Evolutionary conservation across 2,888 invertebrate species (phyloP).

Genomic region (Polylopha cassiicola): DNA sequence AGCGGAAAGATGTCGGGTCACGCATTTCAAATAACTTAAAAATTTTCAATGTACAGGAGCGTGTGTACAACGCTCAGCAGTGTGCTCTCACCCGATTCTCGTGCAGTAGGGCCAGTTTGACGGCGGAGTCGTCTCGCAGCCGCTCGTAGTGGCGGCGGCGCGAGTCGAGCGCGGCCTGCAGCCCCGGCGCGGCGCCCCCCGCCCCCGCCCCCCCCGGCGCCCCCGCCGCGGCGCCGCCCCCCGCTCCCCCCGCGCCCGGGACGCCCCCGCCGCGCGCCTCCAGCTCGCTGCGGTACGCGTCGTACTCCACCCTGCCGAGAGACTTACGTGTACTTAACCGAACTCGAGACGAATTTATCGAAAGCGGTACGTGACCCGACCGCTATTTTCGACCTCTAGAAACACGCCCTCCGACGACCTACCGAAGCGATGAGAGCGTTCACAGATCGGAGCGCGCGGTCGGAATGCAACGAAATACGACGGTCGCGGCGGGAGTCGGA

Average conservation of each 20-base stretch:
- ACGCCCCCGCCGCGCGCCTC: conserved; percentile 83
- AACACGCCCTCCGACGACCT: too few species aligned
- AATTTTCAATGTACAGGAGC: background rate
- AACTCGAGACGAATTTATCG: too few species aligned
- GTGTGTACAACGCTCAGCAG: background rate
- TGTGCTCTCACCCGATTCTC: conserved; percentile 89
- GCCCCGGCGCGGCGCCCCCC: conserved; percentile 81
- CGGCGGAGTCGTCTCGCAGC: conserved; percentile 93
- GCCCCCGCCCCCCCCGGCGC: conserved; percentile 84
- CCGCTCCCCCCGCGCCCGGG: conserved; percentile 85
- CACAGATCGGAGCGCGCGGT: too few species aligned
- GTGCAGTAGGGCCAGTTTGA: conserved; percentile 97
- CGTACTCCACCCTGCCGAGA: conserved; percentile 91
- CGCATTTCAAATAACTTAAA: too few species aligned
- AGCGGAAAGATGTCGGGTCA: too few species aligned
- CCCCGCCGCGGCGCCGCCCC: conserved; percentile 86
- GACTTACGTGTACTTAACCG: background rate
- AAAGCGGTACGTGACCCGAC: too few species aligned
- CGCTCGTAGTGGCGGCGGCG: conserved; percentile 95
- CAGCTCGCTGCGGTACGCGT: conserved; percentile 97
- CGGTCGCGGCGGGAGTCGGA: too few species aligned
- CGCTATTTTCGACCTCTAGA: too few species aligned
- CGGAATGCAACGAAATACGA: too few species aligned
- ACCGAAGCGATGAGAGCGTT: too few species aligned
- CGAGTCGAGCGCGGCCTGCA: conserved; percentile 84